phyloP scores from a whole-genome alignment of 2,113 vertebrate genomes.

The Prietella phreatophila region DNA sequence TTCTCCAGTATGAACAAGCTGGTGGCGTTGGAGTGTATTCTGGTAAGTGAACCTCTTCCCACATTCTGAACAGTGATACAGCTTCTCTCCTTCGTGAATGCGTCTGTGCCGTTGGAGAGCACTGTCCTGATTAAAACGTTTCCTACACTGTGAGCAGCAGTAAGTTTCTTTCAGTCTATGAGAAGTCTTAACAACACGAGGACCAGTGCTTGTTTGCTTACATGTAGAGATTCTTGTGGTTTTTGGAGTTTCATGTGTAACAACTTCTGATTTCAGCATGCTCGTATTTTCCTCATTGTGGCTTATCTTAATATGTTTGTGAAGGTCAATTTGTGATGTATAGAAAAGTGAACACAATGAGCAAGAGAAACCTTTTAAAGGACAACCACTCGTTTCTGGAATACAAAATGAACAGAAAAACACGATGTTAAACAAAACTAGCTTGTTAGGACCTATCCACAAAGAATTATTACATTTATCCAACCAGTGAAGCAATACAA shows the following conservation, averaged over 20 bases:
- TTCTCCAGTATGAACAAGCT: neutral
- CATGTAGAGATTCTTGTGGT: neutral
- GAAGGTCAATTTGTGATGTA: neutral
- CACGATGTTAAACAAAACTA: neutral
- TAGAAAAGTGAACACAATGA: conserved; percentile 2
- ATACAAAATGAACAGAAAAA: neutral
- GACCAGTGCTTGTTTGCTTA: neutral
- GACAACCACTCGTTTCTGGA: neutral
- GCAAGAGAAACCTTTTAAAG: neutral
- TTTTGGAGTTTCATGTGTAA: neutral
- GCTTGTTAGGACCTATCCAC: neutral
- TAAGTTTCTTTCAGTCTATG: neutral
- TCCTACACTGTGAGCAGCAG: neutral
- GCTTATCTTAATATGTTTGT: neutral
- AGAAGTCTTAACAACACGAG: neutral
- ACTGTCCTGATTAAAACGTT: neutral
- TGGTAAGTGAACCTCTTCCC: too few species aligned
- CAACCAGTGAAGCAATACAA: too few species aligned
- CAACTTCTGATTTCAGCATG: neutral
- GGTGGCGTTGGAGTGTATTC: too few species aligned
- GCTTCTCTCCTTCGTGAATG: too few species aligned
- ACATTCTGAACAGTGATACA: too few species aligned
- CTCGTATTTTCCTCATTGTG: neutral
- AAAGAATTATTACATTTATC: too few species aligned
- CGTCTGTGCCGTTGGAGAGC: neutral